These are phyloP conservation scores for Oreortyx pictus DNA, from an alignment of 2,797 vertebrate species.

Conservation along the genomic window DNA sequence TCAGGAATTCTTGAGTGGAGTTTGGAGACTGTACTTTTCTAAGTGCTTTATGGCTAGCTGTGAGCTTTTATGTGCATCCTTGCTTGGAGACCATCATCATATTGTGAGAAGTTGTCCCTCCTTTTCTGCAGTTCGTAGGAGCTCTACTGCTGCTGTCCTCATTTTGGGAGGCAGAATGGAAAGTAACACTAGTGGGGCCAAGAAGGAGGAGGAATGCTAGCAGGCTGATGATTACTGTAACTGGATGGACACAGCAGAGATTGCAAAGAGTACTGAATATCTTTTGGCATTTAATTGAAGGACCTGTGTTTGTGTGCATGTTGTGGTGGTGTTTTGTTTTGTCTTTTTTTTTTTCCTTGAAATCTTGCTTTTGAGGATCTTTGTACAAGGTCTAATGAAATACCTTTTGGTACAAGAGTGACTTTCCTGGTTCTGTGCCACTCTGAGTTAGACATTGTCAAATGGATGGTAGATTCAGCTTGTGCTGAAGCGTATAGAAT, in stretches of 20 bases:
- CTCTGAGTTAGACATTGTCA: not conserved
- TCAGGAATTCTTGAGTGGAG: not conserved
- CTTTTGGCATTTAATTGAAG: not conserved
- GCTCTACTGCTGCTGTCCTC: not conserved
- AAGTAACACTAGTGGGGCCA: not conserved
- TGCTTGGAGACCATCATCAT: not conserved
- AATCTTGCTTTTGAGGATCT: not conserved
- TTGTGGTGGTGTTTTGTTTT: too few relatives aligned
- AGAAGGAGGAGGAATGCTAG: not conserved
- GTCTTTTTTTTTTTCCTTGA: not conserved
- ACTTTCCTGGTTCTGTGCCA: not conserved
- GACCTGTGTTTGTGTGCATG: not conserved
- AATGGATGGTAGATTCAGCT: not conserved
- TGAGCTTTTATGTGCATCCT: not conserved
- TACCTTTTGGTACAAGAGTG: not conserved
- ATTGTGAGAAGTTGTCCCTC: not conserved
- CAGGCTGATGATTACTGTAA: not conserved
- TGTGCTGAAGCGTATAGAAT: not conserved
- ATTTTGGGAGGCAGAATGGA: not conserved
- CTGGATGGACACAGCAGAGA: not conserved
- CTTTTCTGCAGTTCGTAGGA: fast-evolving
- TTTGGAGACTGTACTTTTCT: not conserved
- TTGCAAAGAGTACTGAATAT: not conserved
- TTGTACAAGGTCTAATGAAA: not conserved
- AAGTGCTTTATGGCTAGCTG: not conserved